phyloP scores from a whole-genome alignment of 2,888 invertebrate genomes.

The Sinhomidia bicolor region DNA sequence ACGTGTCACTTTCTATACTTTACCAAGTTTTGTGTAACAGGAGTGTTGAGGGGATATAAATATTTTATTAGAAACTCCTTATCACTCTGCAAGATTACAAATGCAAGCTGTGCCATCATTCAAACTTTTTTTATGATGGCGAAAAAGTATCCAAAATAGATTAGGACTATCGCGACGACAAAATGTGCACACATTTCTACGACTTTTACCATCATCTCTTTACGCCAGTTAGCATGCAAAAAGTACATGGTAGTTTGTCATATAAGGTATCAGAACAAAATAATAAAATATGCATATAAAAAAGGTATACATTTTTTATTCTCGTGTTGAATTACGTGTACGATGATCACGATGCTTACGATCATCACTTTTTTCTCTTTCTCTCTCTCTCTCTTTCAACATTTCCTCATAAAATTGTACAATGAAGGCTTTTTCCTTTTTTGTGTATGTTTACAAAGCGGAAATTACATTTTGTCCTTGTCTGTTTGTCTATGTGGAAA shows the following conservation, averaged over 20 bases:
- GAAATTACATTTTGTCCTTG: background rate
- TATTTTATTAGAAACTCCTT: slow-evolving; percentile 29
- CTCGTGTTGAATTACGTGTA: background rate
- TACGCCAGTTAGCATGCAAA: background rate
- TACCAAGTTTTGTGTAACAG: background rate
- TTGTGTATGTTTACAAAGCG: slow-evolving; percentile 16
- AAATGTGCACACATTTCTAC: background rate
- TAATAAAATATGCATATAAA: no score
- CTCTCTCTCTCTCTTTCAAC: no score
- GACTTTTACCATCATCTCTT: background rate
- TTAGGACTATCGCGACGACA: background rate
- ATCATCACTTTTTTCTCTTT: background rate
- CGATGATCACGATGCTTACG: no score
- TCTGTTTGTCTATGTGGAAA: background rate
- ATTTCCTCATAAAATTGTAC: no score
- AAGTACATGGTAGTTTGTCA: no score
- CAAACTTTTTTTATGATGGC: slow-evolving; percentile 9
- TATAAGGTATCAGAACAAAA: no score
- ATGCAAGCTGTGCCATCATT: background rate
- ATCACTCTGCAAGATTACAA: background rate
- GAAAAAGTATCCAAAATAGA: background rate
- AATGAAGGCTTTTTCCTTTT: no score
- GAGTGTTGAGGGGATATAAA: background rate
- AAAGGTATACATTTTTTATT: no score
- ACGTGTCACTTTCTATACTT: background rate